phyloP scores from a whole-genome alignment of 2,113 vertebrate species.

The Gopherus evgoodei region DNA sequence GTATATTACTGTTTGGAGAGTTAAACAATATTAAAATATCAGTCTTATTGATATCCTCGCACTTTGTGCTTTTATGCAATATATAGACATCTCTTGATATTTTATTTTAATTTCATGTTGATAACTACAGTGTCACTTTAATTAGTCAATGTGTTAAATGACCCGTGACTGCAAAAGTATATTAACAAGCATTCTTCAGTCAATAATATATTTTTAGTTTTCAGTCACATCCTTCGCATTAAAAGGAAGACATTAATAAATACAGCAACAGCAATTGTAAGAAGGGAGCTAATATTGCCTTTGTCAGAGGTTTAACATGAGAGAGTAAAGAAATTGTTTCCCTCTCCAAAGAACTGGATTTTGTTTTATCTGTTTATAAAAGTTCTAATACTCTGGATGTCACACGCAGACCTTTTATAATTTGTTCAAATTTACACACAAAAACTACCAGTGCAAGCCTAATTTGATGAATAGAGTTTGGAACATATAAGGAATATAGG shows the following conservation, averaged over 20 bases:
- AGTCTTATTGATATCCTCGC: too few species aligned
- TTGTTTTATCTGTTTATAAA: not conserved
- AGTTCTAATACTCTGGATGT: too few species aligned
- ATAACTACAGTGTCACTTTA: not conserved
- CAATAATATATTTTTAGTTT: not conserved
- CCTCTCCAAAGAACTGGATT: not conserved
- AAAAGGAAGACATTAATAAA: accelerated
- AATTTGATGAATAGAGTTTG: not conserved
- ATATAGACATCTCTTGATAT: not conserved
- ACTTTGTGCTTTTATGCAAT: not conserved
- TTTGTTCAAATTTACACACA: not conserved
- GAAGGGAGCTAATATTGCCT: not conserved
- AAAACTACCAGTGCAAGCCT: not conserved
- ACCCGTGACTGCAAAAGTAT: not conserved
- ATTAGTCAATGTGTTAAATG: not conserved
- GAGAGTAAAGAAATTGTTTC: not conserved
- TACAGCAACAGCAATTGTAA: not conserved
- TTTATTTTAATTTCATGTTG: not conserved
- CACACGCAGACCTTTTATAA: not conserved
- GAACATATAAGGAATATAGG: not conserved
- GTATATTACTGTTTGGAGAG: not conserved
- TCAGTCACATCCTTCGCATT: not conserved
- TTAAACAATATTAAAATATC: too few species aligned
- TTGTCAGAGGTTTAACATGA: not conserved
- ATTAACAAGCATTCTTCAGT: not conserved